Evolutionary conservation across 1,140 invertebrate species (phyloP).

Genomic region (Drosophila orosa): DNA sequence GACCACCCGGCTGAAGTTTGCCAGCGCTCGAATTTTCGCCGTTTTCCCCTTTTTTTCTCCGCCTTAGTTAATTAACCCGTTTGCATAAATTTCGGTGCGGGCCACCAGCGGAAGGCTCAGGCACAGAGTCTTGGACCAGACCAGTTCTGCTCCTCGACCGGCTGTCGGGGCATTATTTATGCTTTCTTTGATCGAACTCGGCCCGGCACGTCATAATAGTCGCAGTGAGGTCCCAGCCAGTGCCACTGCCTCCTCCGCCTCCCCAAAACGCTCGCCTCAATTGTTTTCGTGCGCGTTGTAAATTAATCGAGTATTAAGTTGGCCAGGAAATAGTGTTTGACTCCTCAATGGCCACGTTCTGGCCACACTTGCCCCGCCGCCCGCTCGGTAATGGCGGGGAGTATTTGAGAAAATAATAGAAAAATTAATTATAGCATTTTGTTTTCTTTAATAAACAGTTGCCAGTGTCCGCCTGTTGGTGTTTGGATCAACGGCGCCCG

Average conservation of each 20-base stretch:
- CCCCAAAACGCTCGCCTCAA: conserved; percentile 35
- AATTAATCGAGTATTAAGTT: conserved; percentile 74
- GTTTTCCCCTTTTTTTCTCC: conserved; percentile 25
- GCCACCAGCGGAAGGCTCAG: conserved; percentile 29
- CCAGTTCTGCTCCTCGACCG: conserved; percentile 54
- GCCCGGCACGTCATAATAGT: conserved; percentile 73
- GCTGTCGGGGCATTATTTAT: conserved; percentile 69
- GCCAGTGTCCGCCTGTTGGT: conserved; percentile 44
- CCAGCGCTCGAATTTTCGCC: conserved; percentile 60
- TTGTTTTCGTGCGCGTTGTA: conserved; percentile 73
- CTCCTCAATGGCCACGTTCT: conserved; percentile 48
- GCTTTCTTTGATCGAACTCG: conserved; percentile 81
- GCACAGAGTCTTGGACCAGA: conserved; percentile 48
- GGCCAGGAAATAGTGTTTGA: conserved; percentile 70
- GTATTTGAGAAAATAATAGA: conserved; percentile 67
- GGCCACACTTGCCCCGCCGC: conserved; percentile 22
- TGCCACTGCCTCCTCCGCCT: neutral
- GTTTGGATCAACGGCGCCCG: conserved; percentile 67
- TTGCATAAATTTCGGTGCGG: conserved; percentile 73
- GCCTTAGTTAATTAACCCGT: conserved; percentile 79
- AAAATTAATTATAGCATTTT: conserved; percentile 77
- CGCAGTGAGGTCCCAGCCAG: conserved; percentile 31
- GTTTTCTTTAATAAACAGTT: conserved; percentile 73
- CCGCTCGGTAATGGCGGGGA: conserved; percentile 27
- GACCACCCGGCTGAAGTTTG: conserved; percentile 66